These are phyloP conservation scores for Hipparchia sbordonii DNA, from an alignment of 2,888 invertebrate species.

Conservation along the genomic window DNA sequence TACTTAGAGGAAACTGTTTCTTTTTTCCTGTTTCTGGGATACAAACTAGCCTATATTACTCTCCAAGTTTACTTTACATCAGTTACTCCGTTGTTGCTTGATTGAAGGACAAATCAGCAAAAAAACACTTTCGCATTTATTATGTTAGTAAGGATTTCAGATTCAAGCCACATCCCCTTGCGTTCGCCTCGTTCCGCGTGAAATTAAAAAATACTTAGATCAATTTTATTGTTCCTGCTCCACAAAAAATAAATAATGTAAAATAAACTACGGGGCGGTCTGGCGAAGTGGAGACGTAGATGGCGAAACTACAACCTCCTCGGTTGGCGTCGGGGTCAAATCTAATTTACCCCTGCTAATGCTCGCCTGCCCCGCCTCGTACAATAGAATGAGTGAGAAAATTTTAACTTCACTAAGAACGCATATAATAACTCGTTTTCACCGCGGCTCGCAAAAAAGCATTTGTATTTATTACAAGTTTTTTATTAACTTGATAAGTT, in stretches of 20 bases:
- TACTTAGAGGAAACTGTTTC: no score
- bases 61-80: no score
- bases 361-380: slow-evolving; percentile 57
- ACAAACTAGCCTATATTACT: no score
- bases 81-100: no score
- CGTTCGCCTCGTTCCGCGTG: slow-evolving; percentile 45
- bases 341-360: slow-evolving; percentile 78
- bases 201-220: slow-evolving; percentile 61
- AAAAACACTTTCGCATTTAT: no score
- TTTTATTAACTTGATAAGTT: no score
- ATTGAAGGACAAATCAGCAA: no score
- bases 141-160: no score
- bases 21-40: no score
- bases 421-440: background rate
- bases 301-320: slow-evolving; percentile 57
- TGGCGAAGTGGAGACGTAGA: slow-evolving; percentile 56
- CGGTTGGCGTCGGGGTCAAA: slow-evolving; percentile 70
- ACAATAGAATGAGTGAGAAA: slow-evolving; percentile 46
- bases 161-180: no score
- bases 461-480: no score
- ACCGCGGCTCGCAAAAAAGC: no score
- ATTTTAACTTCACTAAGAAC: background rate
- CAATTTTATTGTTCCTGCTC: slow-evolving; percentile 48
- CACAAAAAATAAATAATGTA: slow-evolving; percentile 65
- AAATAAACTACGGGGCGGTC: slow-evolving; percentile 57